A percentile compares a stretch with the other conserved stretches of the same genome.
phyloP scores from a whole-genome alignment of 2,797 vertebrate species.

The Coranthus polyacanthus region DNA sequence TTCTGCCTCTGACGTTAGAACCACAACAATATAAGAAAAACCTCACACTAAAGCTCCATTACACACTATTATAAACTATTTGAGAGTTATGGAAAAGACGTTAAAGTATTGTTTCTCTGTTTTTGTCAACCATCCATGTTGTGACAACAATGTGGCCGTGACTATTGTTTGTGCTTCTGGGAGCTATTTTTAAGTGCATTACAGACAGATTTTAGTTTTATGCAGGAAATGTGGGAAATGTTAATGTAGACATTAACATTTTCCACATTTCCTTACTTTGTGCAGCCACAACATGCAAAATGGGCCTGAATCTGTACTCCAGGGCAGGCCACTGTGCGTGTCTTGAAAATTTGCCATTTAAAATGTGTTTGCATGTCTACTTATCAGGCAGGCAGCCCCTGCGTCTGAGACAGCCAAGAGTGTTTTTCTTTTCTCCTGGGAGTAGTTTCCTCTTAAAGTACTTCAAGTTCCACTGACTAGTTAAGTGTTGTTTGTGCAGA shows the following conservation, averaged over 20 bases:
- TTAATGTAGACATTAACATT: not conserved
- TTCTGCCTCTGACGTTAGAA: too few species aligned
- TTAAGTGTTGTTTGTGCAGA: conserved; percentile 50
- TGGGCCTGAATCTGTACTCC: conserved; percentile 16
- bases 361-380: conserved; percentile 40
- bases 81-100: too few species aligned
- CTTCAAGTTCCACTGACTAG: conserved; percentile 17
- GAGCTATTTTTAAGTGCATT: not conserved
- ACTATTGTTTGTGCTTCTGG: not conserved
- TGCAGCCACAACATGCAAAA: conserved; percentile 5
- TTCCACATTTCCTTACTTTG: conserved; percentile 17
- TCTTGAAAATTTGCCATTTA: conserved; percentile 28
- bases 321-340: conserved; percentile 11
- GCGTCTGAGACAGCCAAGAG: conserved; percentile 10
- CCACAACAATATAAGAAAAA: too few species aligned
- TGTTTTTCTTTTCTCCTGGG: conserved; percentile 38
- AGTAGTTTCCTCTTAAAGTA: conserved; percentile 45
- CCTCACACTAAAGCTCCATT: too few species aligned
- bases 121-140: not conserved
- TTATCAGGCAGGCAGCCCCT: conserved; percentile 28
- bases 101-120: too few species aligned
- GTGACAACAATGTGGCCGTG: not conserved
- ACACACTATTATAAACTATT: too few species aligned
- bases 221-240: too few species aligned
- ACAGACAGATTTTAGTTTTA: conserved; percentile 4